Evolutionary conservation across 2,888 invertebrate genomes (phyloP).

Genomic region (Carterocephalus palaemon): DNA sequence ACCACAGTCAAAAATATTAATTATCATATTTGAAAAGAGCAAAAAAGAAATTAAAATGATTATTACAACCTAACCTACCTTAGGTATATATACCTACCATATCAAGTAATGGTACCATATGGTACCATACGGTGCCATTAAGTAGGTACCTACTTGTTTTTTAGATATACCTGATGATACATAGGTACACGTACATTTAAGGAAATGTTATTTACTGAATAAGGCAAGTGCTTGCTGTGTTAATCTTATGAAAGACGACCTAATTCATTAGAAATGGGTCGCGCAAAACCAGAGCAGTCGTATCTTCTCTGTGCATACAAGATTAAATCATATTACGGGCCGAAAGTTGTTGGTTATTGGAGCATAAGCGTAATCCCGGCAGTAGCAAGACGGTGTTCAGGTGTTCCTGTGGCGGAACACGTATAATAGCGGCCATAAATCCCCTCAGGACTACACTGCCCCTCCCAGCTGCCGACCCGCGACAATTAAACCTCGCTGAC

Average conservation of each 20-base stretch:
- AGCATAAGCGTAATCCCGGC: slow-evolving; percentile 47
- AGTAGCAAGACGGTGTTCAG: slow-evolving; percentile 37
- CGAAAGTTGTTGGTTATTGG: slow-evolving; percentile 41
- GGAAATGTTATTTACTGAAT: slow-evolving; percentile 11
- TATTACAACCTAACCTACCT: too few species aligned
- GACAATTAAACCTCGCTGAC: slow-evolving; percentile 70
- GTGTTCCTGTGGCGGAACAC: slow-evolving; percentile 47
- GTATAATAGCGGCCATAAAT: slow-evolving; percentile 74
- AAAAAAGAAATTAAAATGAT: too few species aligned
- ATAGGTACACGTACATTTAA: too few species aligned
- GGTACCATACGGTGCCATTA: too few species aligned
- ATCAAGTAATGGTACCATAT: too few species aligned
- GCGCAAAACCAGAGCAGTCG: slow-evolving; percentile 1
- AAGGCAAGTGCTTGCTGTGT: slow-evolving; percentile 1
- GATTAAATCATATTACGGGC: slow-evolving; percentile 38
- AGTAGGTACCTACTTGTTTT: too few species aligned
- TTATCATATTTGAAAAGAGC: too few species aligned
- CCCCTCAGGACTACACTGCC: slow-evolving; percentile 52
- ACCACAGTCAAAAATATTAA: too few species aligned
- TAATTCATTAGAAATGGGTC: slow-evolving; percentile 18
- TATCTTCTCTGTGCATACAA: slow-evolving; percentile 35
- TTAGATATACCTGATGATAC: too few species aligned
- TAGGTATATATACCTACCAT: too few species aligned
- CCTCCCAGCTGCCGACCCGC: slow-evolving; percentile 50
- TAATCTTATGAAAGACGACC: slow-evolving; percentile 5